Evolutionary conservation across 2,888 invertebrate genomes (phyloP).

Genomic region (Campoplex nolae): DNA sequence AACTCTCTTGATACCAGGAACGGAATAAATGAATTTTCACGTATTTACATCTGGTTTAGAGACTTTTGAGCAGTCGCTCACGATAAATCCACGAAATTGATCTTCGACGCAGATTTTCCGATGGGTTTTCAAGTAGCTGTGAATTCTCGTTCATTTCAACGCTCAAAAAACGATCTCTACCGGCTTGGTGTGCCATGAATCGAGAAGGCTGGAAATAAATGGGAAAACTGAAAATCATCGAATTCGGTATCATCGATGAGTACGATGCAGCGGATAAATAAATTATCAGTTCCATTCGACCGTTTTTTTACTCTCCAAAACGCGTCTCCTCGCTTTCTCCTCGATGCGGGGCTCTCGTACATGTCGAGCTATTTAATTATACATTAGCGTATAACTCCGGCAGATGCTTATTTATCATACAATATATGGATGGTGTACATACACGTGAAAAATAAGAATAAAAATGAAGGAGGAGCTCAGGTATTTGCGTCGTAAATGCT

Average conservation of each 20-base stretch:
- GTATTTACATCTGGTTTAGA: background rate
- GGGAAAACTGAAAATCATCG: background rate
- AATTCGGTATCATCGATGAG: background rate
- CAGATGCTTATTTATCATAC: slow-evolving; percentile 64
- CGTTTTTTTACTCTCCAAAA: background rate
- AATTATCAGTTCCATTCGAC: background rate
- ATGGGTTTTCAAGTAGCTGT: background rate
- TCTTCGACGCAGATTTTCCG: background rate
- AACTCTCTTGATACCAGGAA: background rate
- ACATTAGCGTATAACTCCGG: slow-evolving; percentile 23
- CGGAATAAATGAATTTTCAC: background rate
- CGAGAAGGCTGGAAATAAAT: background rate
- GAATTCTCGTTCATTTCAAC: background rate
- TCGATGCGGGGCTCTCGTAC: background rate
- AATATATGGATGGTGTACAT: slow-evolving; percentile 43
- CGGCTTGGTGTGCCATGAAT: background rate
- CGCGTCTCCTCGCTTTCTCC: background rate
- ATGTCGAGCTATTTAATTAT: slow-evolving; percentile 35
- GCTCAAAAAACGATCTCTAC: background rate
- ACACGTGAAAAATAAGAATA: slow-evolving; percentile 5
- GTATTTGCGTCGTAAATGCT: slow-evolving; percentile 46
- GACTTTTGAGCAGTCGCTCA: background rate
- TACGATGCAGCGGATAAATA: background rate
- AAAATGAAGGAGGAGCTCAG: slow-evolving; percentile 41
- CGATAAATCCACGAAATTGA: background rate